Evolutionary conservation across 2,797 vertebrate genomes (phyloP), one percentile per base, ranked within the genome.

Genomic region (Periophthalmus magnuspinnatus): DNA sequence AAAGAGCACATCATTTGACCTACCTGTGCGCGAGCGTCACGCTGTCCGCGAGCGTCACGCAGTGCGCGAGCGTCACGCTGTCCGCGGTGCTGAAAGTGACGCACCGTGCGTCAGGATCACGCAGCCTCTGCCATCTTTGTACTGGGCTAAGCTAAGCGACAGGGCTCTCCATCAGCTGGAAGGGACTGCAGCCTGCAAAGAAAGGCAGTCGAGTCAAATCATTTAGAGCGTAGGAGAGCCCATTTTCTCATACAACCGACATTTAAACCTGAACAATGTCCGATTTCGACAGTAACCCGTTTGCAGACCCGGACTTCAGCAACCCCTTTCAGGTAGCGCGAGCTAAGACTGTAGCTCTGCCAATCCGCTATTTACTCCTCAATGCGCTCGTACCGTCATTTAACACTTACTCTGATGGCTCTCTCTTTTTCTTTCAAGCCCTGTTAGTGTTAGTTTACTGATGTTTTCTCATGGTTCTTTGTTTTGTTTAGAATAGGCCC

Each of bases 221-320:
- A 70, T 68, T 79, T 52, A 75, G 79, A 77, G 62, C 71, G 60
- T 32, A 66, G 76, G 83, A 80, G 72, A 77, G 77, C 78, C 73
- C 69, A 69, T 68, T 65, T 65, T 65, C 64, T 65, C 70, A 65
- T 60, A 68, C 76, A 65, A 36, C 36, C 34, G 65, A 55, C 56
- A 47, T 62, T 64, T 75, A 82, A 71, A 87, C 72, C 81, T 70
- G 55, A 10, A 86, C 72, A 71, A 99, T 99, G 97, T 97, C 97
- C 76, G 97, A 99, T 84, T 98, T 98, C 86, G 97, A 98, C 91
- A 98, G 95, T 86, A 98, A 99, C 86, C 97, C 97, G 24, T 99
- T 99, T 81, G 97, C 96, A 57, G 96, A 99, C 84, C 97, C 97
- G 85, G 97, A 98, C 91, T 96, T 99, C 88, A 98, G 95, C 92